These are phyloP conservation scores for Phrynocephalus forsythii DNA, from an alignment of 2,797 vertebrate genomes.

Conservation along the genomic window DNA sequence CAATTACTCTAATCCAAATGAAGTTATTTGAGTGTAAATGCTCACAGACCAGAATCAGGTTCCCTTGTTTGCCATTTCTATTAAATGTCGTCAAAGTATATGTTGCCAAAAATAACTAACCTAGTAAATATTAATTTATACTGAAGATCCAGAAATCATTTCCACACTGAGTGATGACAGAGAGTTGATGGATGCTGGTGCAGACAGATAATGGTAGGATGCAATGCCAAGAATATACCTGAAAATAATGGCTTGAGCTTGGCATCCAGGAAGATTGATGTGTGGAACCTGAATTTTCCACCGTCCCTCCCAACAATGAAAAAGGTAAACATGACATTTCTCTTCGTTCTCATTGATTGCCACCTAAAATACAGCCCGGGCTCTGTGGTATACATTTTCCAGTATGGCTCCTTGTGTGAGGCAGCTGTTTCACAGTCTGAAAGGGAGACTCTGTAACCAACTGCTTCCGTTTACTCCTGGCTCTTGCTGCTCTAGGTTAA, in stretches of 20 bases:
- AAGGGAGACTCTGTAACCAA: constrained; percentile 66
- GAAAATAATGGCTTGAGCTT: constrained; percentile 65
- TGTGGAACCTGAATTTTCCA: constrained; percentile 64
- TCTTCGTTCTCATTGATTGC: constrained; percentile 53
- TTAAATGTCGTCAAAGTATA: constrained; percentile 60
- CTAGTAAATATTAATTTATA: constrained; percentile 73
- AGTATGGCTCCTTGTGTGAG: constrained; percentile 68
- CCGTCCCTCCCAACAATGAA: constrained; percentile 59
- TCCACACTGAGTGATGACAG: constrained; percentile 60
- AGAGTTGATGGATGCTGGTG: constrained; percentile 69
- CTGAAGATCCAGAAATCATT: constrained; percentile 64
- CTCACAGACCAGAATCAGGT: constrained; percentile 54
- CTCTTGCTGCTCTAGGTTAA: constrained; percentile 60
- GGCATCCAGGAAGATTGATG: constrained; percentile 59
- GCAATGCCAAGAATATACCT: constrained; percentile 67
- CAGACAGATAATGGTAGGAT: constrained; percentile 42
- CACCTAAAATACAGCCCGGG: constrained; percentile 49
- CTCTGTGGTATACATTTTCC: constrained; percentile 63
- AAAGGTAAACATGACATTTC: constrained; percentile 58
- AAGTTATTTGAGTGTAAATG: constrained; percentile 57
- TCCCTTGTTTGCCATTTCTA: constrained; percentile 57
- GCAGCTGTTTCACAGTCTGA: constrained; percentile 70
- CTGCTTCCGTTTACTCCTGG: constrained; percentile 71
- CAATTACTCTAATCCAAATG: constrained; percentile 46
- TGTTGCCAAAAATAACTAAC: constrained; percentile 69